These are phyloP conservation scores for Harpegnathos saltator DNA, from an alignment of 1,140 invertebrate genomes.

Conservation along the genomic window DNA sequence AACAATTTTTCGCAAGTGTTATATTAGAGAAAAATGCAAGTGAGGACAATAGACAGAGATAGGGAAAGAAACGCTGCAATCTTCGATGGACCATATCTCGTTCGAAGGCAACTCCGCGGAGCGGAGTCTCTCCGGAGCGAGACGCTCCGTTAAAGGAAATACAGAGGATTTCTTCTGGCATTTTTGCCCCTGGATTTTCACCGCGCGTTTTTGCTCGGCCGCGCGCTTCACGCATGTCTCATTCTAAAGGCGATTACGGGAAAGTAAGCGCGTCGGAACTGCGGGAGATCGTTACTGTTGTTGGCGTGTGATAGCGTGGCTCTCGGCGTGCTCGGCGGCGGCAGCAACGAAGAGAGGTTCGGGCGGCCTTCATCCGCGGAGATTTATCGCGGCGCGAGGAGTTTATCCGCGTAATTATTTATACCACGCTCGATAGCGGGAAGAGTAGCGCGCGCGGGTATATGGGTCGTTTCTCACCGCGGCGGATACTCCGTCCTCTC, in stretches of 20 bases:
- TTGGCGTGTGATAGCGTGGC: not conserved
- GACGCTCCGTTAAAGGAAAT: conserved; percentile 6
- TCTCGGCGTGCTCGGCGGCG: conserved; percentile 25
- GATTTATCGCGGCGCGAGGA: conserved; percentile 61
- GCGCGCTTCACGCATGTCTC: not conserved
- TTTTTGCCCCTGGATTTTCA: no score
- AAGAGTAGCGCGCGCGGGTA: not conserved
- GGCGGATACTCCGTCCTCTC: not conserved
- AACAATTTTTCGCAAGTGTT: no score
- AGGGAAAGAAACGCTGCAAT: no score
- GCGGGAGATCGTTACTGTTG: not conserved
- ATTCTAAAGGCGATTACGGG: conserved; percentile 1
- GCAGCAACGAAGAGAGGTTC: not conserved
- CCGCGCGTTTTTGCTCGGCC: not conserved
- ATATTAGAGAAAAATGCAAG: no score
- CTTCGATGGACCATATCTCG: no score
- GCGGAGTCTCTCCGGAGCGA: no score
- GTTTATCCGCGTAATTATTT: conserved; percentile 61
- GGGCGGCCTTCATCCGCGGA: not conserved
- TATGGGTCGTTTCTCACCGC: conserved; percentile 18
- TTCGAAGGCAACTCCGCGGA: no score
- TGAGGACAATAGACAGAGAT: no score
- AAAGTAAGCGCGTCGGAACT: conserved; percentile 3
- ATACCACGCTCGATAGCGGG: conserved; percentile 47
- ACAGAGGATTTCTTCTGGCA: conserved; percentile 31